Evolutionary conservation across 2,797 vertebrate genomes (phyloP).

Genomic region (Chromobotia macracanthus): DNA sequence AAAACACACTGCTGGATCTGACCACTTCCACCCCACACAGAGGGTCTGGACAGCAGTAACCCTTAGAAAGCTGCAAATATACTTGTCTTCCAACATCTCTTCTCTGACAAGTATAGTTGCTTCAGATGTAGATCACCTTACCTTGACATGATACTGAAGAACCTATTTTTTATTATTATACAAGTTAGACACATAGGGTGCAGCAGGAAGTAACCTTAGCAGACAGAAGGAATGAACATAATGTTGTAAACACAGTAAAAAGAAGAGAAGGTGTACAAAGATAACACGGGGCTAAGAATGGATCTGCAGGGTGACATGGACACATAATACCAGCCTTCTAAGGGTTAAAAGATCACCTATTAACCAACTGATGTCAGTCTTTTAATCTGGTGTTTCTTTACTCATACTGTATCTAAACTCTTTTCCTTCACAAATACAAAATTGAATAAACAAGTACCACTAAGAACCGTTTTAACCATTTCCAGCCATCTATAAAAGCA

Average conservation of each 20-base stretch:
- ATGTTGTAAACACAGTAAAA: slow-evolving; percentile 17
- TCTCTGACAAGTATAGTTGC: slow-evolving; percentile 67
- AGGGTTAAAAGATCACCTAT: slow-evolving; percentile 69
- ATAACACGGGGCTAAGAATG: slow-evolving; percentile 21
- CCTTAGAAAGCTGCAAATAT: slow-evolving; percentile 74
- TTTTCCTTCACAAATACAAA: slow-evolving; percentile 46
- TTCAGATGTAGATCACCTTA: slow-evolving; percentile 59
- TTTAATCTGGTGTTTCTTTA: not conserved
- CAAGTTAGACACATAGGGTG: slow-evolving; percentile 39
- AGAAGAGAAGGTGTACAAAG: slow-evolving; percentile 38
- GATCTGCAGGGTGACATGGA: slow-evolving; percentile 47
- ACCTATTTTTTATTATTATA: slow-evolving; percentile 17
- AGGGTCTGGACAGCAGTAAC: slow-evolving; percentile 56
- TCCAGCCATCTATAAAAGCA: slow-evolving; percentile 59
- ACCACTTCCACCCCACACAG: not conserved
- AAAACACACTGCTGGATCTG: slow-evolving; percentile 25
- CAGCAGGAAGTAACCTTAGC: slow-evolving; percentile 35
- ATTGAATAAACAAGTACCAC: slow-evolving; percentile 31
- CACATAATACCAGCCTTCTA: slow-evolving; percentile 70
- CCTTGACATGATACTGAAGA: slow-evolving; percentile 53
- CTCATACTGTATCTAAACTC: slow-evolving; percentile 12
- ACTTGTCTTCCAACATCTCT: slow-evolving; percentile 58
- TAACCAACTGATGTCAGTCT: slow-evolving; percentile 1
- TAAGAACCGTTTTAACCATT: slow-evolving; percentile 62
- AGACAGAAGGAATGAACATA: slow-evolving; percentile 28